phyloP scores from a whole-genome alignment of 2,797 vertebrate genomes.

The Cirrhinus mrigala region DNA sequence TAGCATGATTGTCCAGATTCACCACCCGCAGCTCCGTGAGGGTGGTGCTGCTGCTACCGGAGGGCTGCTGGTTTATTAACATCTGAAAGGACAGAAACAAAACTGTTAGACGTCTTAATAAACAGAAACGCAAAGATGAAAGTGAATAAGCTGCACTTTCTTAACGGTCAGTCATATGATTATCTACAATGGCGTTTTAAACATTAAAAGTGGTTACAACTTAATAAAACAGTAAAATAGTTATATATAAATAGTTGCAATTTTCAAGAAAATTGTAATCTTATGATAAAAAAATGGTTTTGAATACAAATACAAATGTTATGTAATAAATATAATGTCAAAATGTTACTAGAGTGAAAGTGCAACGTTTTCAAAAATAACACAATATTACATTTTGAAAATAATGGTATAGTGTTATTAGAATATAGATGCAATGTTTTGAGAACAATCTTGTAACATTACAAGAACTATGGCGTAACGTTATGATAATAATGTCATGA shows the following conservation, averaged over 20 bases:
- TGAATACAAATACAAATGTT: neutral
- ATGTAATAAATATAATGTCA: neutral
- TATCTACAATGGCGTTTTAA: neutral
- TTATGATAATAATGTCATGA: neutral
- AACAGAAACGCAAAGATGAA: neutral
- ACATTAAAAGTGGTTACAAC: too few relatives aligned
- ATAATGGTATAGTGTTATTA: neutral
- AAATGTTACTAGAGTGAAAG: neutral
- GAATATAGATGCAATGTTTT: neutral
- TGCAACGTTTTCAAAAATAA: neutral
- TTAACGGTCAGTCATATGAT: neutral
- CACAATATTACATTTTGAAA: neutral
- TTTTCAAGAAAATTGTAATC: too few relatives aligned
- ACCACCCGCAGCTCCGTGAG: conserved; percentile 94
- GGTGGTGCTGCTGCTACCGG: conserved; percentile 75
- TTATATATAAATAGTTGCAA: too few relatives aligned
- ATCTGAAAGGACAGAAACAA: conserved; percentile 75
- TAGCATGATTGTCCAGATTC: conserved; percentile 87
- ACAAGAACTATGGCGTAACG: neutral
- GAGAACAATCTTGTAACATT: neutral
- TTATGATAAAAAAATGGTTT: neutral
- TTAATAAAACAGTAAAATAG: too few relatives aligned
- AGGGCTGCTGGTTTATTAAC: conserved; percentile 90
- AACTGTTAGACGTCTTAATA: conserved; percentile 3
- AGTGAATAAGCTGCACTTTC: neutral